Evolutionary conservation across 1,140 invertebrate genomes (phyloP), one percentile per base, ranked within the genome.

Genomic region (Drosophila ironensis): DNA sequence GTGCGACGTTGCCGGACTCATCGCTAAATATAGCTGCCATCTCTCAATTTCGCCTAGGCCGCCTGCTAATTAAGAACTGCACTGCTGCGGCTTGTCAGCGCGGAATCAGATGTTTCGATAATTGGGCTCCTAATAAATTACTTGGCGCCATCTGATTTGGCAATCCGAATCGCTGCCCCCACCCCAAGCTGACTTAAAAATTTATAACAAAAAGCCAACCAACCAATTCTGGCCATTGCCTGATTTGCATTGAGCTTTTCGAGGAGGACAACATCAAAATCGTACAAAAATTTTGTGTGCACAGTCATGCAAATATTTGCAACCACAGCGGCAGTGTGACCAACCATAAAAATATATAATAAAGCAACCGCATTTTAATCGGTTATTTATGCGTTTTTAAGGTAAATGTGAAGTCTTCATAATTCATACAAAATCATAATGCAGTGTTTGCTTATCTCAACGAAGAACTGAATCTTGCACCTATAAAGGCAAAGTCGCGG

Each of bases 121-220:
- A 86, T 84, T 86, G 80, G 80, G 41, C 50, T 63, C 66, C 72
- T 84, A 84, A 84, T 84, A 86, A 84, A 84, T 78, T 78, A 86
- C 80, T 86, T 86, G 80, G 80, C 80, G 80, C 73, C 66, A 60
- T 63, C 74, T 68, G 38, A 57, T 53, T 84, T 66, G 37, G 54
- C 63, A 70, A 70, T 77, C 67, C 47, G 19, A 71, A 33, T 51
- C 56, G 22, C 33, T 24, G 47, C 42, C 25, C 17, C 27, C 38
- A 27, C 45, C 35, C 25, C n/a, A 22, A 60, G 20, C 24, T 11
- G 12, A 45, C 11, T 25, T 38, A 37, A 63, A 30, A 8, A 38
- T 28, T 20, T 30, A 17, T n/a, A n/a, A n/a, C n/a, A n/a, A n/a
- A n/a, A n/a, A n/a, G n/a, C n/a, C n/a, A 28, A 45, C 52, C 35